Evolutionary conservation across 2,888 invertebrate species (phyloP).

Genomic region (Drosophila mulleri): DNA sequence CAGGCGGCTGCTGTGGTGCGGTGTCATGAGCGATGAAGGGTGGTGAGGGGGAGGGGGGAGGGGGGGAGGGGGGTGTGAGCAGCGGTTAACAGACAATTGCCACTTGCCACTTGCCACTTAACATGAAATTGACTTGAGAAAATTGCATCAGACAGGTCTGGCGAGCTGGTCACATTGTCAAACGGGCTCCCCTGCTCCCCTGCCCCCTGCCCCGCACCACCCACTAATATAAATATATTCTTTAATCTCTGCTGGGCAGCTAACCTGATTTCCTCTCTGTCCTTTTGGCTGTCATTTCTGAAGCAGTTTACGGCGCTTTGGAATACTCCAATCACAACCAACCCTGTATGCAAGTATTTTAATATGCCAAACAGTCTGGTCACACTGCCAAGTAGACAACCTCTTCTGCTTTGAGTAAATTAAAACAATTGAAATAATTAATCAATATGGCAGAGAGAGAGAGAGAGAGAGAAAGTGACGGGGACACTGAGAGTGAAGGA

Average conservation of each 20-base stretch:
- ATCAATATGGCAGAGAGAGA: no score
- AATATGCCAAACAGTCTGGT: no score
- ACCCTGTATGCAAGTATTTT: no score
- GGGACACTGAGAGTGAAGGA: no score
- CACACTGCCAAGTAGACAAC: no score
- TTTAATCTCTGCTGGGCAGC: not conserved
- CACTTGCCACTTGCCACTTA: constrained; percentile 20
- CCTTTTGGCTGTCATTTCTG: not conserved
- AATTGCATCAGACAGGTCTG: constrained; percentile 13
- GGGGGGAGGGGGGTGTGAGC: not conserved
- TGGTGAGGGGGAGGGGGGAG: no score
- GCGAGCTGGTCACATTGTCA: not conserved
- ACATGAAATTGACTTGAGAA: constrained; percentile 43
- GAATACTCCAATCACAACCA: no score
- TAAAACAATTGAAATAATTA: no score
- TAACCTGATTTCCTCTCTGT: not conserved
- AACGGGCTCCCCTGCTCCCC: not conserved
- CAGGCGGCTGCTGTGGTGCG: not conserved
- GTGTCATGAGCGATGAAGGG: not conserved
- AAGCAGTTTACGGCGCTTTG: no score
- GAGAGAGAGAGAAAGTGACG: no score
- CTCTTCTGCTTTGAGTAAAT: no score
- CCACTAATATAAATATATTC: not conserved
- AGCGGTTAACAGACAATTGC: constrained; percentile 31
- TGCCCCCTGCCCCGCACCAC: not conserved